Evolutionary conservation across 2,797 vertebrate species (phyloP).

Genomic region (Kryptopterus vitreolus): DNA sequence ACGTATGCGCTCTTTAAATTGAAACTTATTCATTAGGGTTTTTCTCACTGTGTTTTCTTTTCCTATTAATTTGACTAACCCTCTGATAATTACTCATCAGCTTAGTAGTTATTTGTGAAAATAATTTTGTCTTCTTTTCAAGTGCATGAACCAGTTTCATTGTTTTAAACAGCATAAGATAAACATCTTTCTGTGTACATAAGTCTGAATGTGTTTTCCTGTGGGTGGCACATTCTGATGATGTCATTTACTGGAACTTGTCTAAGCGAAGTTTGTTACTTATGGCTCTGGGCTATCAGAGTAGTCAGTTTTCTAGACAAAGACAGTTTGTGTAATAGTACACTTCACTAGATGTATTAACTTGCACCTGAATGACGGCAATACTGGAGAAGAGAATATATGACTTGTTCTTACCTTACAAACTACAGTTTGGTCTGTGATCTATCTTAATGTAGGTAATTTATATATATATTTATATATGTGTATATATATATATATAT

Average conservation of each 20-base stretch:
- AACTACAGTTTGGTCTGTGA: neutral
- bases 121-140: neutral
- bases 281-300: constrained; percentile 19
- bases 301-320: constrained; percentile 17
- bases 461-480: too few species aligned
- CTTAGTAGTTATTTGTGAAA: neutral
- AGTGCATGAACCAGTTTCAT: neutral
- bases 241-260: constrained; percentile 11
- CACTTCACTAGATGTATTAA: constrained; percentile 13
- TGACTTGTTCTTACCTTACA: neutral
- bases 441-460: neutral
- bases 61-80: neutral
- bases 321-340: constrained; percentile 27
- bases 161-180: neutral
- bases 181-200: neutral
- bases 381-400: neutral
- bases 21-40: neutral
- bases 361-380: constrained; percentile 17
- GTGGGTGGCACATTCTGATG: constrained; percentile 11
- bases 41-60: neutral
- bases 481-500: too few species aligned
- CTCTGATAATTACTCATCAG: neutral
- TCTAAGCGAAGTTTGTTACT: constrained; percentile 27
- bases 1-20: neutral
- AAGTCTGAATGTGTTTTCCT: neutral